Percentiles rank a stretch among this genome's conserved stretches.
phyloP scores from a whole-genome alignment of 37 sponge, comb jelly and placozoan species.

The Aphrocallistes beatrix region DNA sequence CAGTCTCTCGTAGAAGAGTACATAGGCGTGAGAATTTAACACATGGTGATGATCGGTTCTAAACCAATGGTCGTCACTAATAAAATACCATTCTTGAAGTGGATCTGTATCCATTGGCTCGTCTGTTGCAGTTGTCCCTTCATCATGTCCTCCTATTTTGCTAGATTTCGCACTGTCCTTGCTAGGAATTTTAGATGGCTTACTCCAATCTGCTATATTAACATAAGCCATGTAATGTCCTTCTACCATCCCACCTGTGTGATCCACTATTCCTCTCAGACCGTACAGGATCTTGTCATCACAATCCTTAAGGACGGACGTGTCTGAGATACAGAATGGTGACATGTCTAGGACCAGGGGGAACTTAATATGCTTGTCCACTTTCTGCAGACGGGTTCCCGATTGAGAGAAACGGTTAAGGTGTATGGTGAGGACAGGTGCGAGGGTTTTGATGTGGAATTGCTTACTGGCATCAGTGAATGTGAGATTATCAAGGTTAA shows the following conservation, averaged over 20 bases:
- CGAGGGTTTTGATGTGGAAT: constrained; percentile 44
- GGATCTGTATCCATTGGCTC: background rate
- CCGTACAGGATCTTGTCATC: constrained; percentile 47
- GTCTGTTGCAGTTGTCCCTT: background rate
- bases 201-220: constrained; percentile 27
- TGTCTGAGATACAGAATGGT: constrained; percentile 42
- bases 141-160: too few relatives aligned
- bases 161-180: background rate
- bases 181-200: background rate
- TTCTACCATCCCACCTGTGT: constrained; percentile 65
- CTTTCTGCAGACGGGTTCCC: constrained; percentile 48
- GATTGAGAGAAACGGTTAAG: constrained; percentile 79
- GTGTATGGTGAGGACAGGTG: constrained; percentile 67
- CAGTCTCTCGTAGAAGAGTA: constrained; percentile 83
- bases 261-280: constrained; percentile 83
- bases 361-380: constrained; percentile 56
- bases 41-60: constrained; percentile 39
- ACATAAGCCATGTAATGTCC: constrained; percentile 95
- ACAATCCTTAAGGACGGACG: constrained; percentile 15
- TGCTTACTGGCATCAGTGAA: constrained; percentile 56
- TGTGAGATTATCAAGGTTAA: background rate
- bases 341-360: constrained; percentile 66
- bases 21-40: constrained; percentile 67
- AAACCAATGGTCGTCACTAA: constrained; percentile 70
- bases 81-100: constrained; percentile 63